phyloP scores from a whole-genome alignment of 92 coral and sea anemone genomes.

The Zoanthus sansibaricus region DNA sequence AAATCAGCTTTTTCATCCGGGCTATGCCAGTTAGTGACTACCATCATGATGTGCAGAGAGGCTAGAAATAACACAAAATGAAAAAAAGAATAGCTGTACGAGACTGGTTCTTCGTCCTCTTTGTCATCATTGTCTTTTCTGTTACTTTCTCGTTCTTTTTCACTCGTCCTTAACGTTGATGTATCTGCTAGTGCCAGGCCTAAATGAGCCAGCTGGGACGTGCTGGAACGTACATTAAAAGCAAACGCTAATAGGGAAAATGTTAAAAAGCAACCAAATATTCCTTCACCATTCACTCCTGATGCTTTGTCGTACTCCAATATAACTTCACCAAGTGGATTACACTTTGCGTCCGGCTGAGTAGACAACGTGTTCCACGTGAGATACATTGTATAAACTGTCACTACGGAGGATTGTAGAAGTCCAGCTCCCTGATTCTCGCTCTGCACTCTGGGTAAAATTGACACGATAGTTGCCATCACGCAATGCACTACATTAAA shows the following conservation, averaged over 20 bases:
- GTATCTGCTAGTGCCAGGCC: constrained; percentile 86
- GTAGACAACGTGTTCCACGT: constrained; percentile 98
- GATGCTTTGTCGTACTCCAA: constrained; percentile 96
- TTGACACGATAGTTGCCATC: constrained; percentile 86
- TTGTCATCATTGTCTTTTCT: constrained; percentile 41
- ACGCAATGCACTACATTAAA: constrained; percentile 95
- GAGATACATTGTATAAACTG: constrained; percentile 94
- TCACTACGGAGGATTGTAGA: constrained; percentile 92
- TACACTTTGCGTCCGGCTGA: constrained; percentile 93
- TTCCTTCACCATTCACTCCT: constrained; percentile 97
- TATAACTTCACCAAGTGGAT: constrained; percentile 94
- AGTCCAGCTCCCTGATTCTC: constrained; percentile 94
- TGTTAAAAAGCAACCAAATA: constrained; percentile 93
- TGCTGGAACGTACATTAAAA: constrained; percentile 94
- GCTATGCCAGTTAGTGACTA: constrained; percentile 99
- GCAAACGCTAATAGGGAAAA: constrained; percentile 92
- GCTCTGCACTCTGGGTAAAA: constrained; percentile 88
- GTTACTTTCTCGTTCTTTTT: constrained; percentile 53
- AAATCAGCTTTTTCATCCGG: constrained; percentile 92
- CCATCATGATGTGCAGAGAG: constrained; percentile 97
- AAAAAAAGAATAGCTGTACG: constrained; percentile 93
- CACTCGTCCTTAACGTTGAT: constrained; percentile 62
- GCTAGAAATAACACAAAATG: constrained; percentile 93
- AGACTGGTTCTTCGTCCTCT: constrained; percentile 71
- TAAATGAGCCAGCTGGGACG: constrained; percentile 93